Evolutionary conservation across 2,797 vertebrate species (phyloP), one percentile per base, ranked within the genome.

Genomic region (Mycteria americana): DNA sequence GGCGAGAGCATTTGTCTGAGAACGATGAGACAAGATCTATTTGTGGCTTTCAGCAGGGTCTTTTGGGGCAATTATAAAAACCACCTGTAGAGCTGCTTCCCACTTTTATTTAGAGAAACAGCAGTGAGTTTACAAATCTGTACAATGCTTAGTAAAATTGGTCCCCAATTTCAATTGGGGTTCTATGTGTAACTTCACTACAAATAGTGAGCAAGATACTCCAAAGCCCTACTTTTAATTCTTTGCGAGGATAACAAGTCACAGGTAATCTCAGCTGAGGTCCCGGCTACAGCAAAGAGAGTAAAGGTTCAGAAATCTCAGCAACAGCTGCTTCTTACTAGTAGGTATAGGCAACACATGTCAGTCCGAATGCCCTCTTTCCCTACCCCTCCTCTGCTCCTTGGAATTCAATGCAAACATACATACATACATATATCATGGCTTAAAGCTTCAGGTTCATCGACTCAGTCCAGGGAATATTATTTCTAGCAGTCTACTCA

Each of bases 41-140:
- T 85, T 83, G 68, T 65, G 64, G 68, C 50, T 93, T 78, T 79
- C 65, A 46, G 70, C 65, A 59, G 17, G 35, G n/a, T 75, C 64
- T 91, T 91, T 65, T 64, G 56, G 60, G 78, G 51, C 68, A 90
- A 56, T 50, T 63, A 70, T 13, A 70, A 63, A 88, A 92, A 41
- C 5, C 27, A 84, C 72, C 83, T 91, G 74, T 64, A 76, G 56
- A 92, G 70, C n/a, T 48, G 31, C 48, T 92, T 81, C 59, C 51
- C 30, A 48, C 23, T 59, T 70, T 33, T 24, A 46, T 57, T 79
- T 60, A 51, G 41, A 86, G 65, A 69, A 62, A 63, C 37, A 60
- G 59, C 1, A 1, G 0, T 18, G 14, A 33, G 2, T 27, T 65
- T 57, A 82, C 2, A 3, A 48, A 70, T 53, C 72, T 27, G 23